Base-by-base conservation (phyloP, 2,113 vertebrate genomes). In the Brachyhypopomus gauderio region DNA sequence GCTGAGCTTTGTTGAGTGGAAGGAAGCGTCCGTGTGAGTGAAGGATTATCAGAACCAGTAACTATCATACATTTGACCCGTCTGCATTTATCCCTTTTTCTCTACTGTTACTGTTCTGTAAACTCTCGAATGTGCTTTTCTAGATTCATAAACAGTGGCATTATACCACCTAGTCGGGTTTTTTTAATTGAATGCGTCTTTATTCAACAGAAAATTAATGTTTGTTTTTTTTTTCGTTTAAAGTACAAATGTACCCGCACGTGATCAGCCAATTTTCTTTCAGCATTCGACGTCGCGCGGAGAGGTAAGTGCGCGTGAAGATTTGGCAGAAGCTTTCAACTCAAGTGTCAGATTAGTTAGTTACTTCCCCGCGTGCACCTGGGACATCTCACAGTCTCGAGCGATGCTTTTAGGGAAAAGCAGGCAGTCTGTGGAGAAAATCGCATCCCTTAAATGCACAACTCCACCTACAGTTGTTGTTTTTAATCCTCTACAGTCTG, bases 261-360 rank as follows among this genome's bases (percentile, higher is more conserved):
- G 1, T 58, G 52, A 17, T 17, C 12, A 17, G 48, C 22, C 34
- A 20, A 11, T 52, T 20, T 38, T 58, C 25, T 52, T 77, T 62
- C 23, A 66, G 58, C 22, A 63, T 77, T 66, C 64, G 17, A 52
- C 23, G 45, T 14, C 27, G 60, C 11, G 22, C 6, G 5, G 19
- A 22, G 48, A 69, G 5, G 19, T 30, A 79, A 60, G 16, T 52
- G 36, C 27, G 59, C 34, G 22, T 9, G 41, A 71, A 78, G 38
- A 58, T 70, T 70, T 78, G 64, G 77, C 64, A 70, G 52, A 48
- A 58, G 64, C n/a, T 19, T 70, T 58, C 22, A 41, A 22, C 76
- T 78, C 27, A 38, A 58, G 52, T 38, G 52, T 56, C 52, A 70
- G 23, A 56, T 70, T 41, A 78, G 64, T 70, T 7, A 3, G 34